Base-by-base conservation (phyloP, 92 coral and sea anemone genomes). In the Meandrina meandrites region DNA sequence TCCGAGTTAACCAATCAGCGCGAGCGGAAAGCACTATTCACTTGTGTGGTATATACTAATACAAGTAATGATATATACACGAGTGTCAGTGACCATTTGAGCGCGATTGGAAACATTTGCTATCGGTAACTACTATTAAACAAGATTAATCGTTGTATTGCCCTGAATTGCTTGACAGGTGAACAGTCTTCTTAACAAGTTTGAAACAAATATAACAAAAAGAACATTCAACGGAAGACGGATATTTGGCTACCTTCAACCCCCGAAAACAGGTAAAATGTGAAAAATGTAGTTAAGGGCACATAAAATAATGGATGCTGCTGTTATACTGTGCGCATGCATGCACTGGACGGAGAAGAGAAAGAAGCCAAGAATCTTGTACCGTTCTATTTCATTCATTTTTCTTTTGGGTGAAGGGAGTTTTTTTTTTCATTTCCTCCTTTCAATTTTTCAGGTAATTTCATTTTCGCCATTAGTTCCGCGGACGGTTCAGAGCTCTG, bases 221-320 rank as follows among this genome's bases (percentile, higher is more conserved):
- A 84, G 83, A 32, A 17, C 36, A 10, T 70, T 57, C 81, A 78
- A 69, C 34, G 95, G 93, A 28, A 90, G 83, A 57, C 86, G 93
- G 53, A 77, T 92, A 22, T 92, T 92, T 84, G 95, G 95, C 24
- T 92, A 90, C 83, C 35, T 92, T 77, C 95, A 92, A 58, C 93
- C 95, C 18, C 91, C 93, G 27, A 56, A 60, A 36, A 90, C 95
- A 84, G 95, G 95, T 92, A 67, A 77, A 72, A 72, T 28, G 71
- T 13, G 0, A 22, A 66, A 5, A 12, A 27, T 27, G 9, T 0
- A 66, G 34, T 66, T 27, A 54, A 15, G 21, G 22, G 4, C 19
- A 54, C 22, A 54, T 22, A 54, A 15, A 66, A 10, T 62, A 22
- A 62, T 24, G 27, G 8, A 30, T 17, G 15, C 14, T 66, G 30